phyloP scores from a whole-genome alignment of 2,888 invertebrate species.

The Hypselothyrea guttata region DNA sequence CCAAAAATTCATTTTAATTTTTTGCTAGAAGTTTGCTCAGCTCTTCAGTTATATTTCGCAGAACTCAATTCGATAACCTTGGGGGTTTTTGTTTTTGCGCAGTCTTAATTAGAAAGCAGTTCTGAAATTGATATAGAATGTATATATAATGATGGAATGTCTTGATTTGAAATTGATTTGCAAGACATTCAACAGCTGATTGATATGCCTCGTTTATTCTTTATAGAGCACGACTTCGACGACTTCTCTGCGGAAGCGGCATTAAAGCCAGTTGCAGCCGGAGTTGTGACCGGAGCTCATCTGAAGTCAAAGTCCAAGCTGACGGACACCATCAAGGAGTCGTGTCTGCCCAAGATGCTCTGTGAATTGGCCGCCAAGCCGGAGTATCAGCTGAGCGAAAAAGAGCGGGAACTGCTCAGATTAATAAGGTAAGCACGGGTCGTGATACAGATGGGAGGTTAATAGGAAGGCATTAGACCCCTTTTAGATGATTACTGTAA shows the following conservation, averaged over 20 bases:
- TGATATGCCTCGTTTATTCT: not conserved
- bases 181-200: too few species aligned
- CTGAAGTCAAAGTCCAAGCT: constrained; percentile 74
- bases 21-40: too few species aligned
- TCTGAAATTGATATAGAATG: constrained; percentile 13
- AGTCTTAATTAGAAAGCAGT: constrained; percentile 20
- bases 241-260: constrained; percentile 76
- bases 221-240: constrained; percentile 74
- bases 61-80: constrained; percentile 2
- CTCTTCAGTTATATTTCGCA: too few species aligned
- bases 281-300: constrained; percentile 52
- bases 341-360: constrained; percentile 82
- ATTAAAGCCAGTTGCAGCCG: constrained; percentile 47
- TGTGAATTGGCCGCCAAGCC: constrained; percentile 82
- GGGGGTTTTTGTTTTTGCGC: constrained; percentile 30
- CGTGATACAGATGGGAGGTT: too few species aligned
- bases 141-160: not conserved
- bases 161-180: too few species aligned
- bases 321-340: constrained; percentile 81
- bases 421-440: constrained; percentile 82
- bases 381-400: constrained; percentile 80
- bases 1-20: too few species aligned
- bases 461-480: not conserved
- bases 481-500: not conserved
- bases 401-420: constrained; percentile 80